A percentile compares a stretch with the other conserved stretches of the same genome.
Conservation (phyloP, 2,888 invertebrate genomes). For the Trachelus iudaicus region DNA sequence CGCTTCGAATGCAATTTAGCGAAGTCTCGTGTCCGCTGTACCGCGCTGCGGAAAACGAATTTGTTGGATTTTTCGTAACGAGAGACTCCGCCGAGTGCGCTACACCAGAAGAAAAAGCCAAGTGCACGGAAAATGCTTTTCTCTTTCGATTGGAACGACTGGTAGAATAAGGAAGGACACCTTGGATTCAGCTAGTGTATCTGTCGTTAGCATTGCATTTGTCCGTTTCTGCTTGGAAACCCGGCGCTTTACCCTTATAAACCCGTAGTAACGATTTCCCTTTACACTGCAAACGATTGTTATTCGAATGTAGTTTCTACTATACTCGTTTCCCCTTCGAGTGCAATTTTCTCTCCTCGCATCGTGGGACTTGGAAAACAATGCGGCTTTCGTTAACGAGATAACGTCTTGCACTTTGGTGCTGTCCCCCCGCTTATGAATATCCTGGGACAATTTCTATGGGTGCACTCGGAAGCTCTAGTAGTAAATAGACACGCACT, state of each 20-base stretch:
- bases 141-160: not conserved
- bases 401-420: not conserved
- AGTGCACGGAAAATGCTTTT: not conserved
- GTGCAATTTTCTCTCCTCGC: not conserved
- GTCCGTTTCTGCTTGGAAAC: not conserved
- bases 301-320: not conserved
- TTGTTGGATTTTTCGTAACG: not conserved
- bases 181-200: not conserved
- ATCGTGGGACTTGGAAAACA: not conserved
- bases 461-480: not conserved
- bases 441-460: not conserved
- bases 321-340: not conserved
- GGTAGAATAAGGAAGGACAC: not conserved
- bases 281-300: not conserved
- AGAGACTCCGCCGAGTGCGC: not conserved
- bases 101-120: not conserved
- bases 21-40: not conserved
- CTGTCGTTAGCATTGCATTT: not conserved
- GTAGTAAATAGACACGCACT: not conserved
- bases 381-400: not conserved
- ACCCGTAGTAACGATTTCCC: not conserved
- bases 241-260: not conserved
- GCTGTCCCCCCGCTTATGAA: not conserved
- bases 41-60: not conserved
- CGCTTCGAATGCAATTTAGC: constrained; percentile 47